Evolutionary conservation across 2,113 vertebrate genomes (phyloP), one percentile per base, ranked within the genome.

Genomic region (Ictalurus furcatus): DNA sequence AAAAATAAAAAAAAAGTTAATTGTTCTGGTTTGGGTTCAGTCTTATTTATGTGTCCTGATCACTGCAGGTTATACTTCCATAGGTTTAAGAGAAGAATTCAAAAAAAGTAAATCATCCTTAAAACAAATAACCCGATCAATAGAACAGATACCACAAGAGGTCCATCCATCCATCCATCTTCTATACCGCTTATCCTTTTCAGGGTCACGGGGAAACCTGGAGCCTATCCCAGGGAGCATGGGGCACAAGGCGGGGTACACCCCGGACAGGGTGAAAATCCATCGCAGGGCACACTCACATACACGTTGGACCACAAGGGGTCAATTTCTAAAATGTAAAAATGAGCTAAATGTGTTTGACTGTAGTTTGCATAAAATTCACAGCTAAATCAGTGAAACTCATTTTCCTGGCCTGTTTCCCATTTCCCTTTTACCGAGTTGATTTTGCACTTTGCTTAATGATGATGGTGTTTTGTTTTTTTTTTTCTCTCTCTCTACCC

Each of bases 371-470:
- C 1, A 52, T 28, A 52, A 11, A 81, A 81, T 19, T 81, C 54
- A 34, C 59, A 48, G 85, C 87, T 82, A 69, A 89, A 34, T 74
- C 56, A 54, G 25, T 56, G 34, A 82, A 82, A 40, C 86, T 19
- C 76, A 4, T 83, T 91, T 83, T 79, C 80, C 63, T 82, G 30
- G 40, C 14, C 40, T n/a, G 87, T 89, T 85, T 56, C 48, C 54
- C 86, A 34, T 86, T 89, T 88, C 63, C 63, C 78, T 88, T 87
- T 88, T 87, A 89, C 67, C n/a, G 69, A 89, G 83, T 61, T 58
- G 56, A 74, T 73, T 85, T 69, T 90, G 82, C 84, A 90, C 76
- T 90, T 86, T 82, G 82, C 67, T 88, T 88, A 88, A 89, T 74
- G 61, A 89, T 85, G 59, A 1, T 81, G 63, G 25, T 44, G 23